These are phyloP conservation scores for Aplidium turbinatum DNA, from an alignment of 23 tunicate species.

Conservation along the genomic window DNA sequence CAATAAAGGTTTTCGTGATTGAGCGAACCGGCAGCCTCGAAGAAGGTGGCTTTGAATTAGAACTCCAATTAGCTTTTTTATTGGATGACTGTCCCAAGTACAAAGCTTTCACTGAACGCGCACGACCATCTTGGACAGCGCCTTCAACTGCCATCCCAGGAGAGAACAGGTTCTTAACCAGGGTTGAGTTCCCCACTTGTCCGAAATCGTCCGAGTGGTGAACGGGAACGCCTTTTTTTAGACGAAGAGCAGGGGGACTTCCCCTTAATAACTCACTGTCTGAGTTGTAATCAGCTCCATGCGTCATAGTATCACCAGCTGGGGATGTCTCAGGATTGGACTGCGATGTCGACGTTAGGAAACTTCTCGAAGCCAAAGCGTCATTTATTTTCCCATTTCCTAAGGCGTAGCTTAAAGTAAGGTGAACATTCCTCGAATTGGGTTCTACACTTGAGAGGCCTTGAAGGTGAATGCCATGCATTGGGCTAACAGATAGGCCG, in stretches of 20 bases:
- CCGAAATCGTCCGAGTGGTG: not conserved
- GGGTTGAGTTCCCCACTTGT: not conserved
- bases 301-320: not conserved
- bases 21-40: slow-evolving; percentile 42
- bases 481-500: not conserved
- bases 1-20: slow-evolving; percentile 37
- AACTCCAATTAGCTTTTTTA: not conserved
- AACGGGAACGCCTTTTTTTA: slow-evolving; percentile 9
- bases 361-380: not conserved
- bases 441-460: not conserved
- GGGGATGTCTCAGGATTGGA: slow-evolving; percentile 26
- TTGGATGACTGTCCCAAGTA: not conserved
- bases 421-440: not conserved
- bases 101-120: slow-evolving; percentile 15
- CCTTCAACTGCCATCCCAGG: slow-evolving; percentile 9
- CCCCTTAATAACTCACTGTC: slow-evolving; percentile 10
- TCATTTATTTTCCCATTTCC: not conserved
- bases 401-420: slow-evolving; percentile 8
- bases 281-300: slow-evolving; percentile 6
- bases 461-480: slow-evolving; percentile 10
- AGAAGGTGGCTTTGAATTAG: not conserved
- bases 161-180: not conserved
- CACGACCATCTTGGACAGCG: not conserved
- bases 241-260: slow-evolving; percentile 32
- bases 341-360: not conserved